Evolutionary conservation across 2,888 invertebrate genomes (phyloP).

Genomic region (Eupithecia centaureata): DNA sequence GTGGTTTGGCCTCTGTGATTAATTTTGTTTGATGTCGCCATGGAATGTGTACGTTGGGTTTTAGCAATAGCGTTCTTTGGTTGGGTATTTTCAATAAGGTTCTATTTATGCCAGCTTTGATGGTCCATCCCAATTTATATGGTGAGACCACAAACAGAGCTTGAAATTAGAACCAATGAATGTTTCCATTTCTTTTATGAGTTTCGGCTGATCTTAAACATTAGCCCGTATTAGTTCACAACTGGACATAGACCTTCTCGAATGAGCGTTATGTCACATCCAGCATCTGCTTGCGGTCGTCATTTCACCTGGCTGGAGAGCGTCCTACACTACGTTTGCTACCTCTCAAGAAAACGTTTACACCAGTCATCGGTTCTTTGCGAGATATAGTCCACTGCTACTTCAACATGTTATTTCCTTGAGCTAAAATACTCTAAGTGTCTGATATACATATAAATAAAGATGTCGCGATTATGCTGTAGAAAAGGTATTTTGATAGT

Average conservation of each 20-base stretch:
- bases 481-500: not conserved
- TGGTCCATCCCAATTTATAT: not conserved
- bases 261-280: too few species aligned
- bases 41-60: conserved; percentile 21
- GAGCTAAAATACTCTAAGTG: too few species aligned
- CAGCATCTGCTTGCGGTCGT: too few species aligned
- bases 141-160: not conserved
- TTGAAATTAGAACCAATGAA: not conserved
- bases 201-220: not conserved
- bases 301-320: too few species aligned
- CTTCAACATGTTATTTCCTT: too few species aligned
- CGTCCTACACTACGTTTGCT: too few species aligned
- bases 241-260: too few species aligned
- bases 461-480: not conserved
- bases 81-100: conserved; percentile 3
- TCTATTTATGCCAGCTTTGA: not conserved
- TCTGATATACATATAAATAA: too few species aligned
- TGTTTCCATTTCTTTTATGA: not conserved
- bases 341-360: too few species aligned
- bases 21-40: conserved; percentile 48
- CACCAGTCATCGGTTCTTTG: too few species aligned
- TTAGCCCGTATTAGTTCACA: too few species aligned
- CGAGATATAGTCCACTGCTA: too few species aligned
- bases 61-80: conserved; percentile 3
- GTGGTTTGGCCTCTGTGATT: conserved; percentile 51